Evolutionary conservation across 2,797 vertebrate genomes (phyloP), one percentile per base, ranked within the genome.

Genomic region (Gadopsis bispinosus): DNA sequence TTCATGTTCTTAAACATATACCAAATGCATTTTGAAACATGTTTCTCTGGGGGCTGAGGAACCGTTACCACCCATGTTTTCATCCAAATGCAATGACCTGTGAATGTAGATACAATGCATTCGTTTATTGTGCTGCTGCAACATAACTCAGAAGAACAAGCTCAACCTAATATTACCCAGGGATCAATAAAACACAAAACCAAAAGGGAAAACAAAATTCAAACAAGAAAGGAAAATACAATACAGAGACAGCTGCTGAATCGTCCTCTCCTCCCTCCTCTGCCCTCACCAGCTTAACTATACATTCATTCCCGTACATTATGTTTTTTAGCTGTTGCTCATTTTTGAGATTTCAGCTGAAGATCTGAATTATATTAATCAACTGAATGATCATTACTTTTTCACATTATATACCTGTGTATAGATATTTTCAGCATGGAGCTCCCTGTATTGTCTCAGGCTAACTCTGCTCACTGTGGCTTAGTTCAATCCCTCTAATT

Each of bases 401-500:
- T 51, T 55, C 7, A n/a, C 13, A 45, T 11, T 10, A 19, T 31
- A n/a, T 7, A 26, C 9, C 19, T 55, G n/a, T 39, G 29, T 55
- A 22, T 16, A n/a, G 14, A 61, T 41, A 19, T 62, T 22, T 33
- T 69, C 39, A 74, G 54, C 16, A 20, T 31, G 31, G 78, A 64
- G 50, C 66, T 63, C 63, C 7, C 3, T 59, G 22, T 20, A 67
- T 74, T 87, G 71, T 85, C 75, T 70, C 20, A 26, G 58, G 54
- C 61, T 59, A 20, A 56, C 69, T 66, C 39, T 56, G 12, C 58
- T 63, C 26, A 50, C 35, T 47, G 22, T 55, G 16, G n/a, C 81
- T 79, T 63, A 48, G 58, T 77, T 84, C n/a, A 55, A 50, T 73
- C 19, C 50, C 12, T 60, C 64, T 83, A 84, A 91, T 85, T 85